phyloP scores from a whole-genome alignment of 2,113 vertebrate genomes.

The Toxostoma redivivum region DNA sequence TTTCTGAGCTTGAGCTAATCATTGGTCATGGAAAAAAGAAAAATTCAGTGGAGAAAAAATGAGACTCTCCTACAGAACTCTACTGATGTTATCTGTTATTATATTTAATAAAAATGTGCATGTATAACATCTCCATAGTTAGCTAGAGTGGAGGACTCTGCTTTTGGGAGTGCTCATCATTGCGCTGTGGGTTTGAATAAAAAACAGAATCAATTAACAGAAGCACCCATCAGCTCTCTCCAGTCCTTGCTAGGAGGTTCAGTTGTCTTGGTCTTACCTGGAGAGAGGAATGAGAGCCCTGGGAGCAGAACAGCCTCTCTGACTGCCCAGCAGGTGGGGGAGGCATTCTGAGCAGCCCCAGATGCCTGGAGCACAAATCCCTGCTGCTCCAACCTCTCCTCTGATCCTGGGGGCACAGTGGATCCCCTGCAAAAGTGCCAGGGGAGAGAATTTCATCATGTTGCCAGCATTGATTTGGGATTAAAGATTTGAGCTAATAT shows the following conservation, averaged over 20 bases:
- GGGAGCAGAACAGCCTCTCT: fast-evolving
- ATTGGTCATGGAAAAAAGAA: not conserved
- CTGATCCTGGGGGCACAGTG: not conserved
- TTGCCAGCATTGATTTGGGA: not conserved
- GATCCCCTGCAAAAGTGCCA: not conserved
- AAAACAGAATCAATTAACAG: not conserved
- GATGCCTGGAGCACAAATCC: not conserved
- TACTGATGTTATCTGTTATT: not conserved
- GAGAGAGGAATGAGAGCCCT: not conserved
- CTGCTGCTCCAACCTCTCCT: not conserved
- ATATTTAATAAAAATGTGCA: not conserved
- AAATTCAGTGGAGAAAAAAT: not conserved
- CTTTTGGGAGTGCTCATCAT: not conserved
- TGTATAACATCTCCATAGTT: not conserved
- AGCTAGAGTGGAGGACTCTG: not conserved
- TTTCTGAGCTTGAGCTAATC: not conserved
- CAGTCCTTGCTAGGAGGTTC: not conserved
- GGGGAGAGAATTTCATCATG: not conserved
- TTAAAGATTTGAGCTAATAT: not conserved
- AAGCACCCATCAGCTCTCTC: not conserved
- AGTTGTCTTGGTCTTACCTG: not conserved
- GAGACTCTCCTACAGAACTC: not conserved
- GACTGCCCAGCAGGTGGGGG: not conserved
- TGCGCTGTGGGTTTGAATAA: not conserved
- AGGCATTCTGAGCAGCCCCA: not conserved